Conservation (phyloP, 2,888 invertebrate species). For the Sarcophaga caerulescens region DNA sequence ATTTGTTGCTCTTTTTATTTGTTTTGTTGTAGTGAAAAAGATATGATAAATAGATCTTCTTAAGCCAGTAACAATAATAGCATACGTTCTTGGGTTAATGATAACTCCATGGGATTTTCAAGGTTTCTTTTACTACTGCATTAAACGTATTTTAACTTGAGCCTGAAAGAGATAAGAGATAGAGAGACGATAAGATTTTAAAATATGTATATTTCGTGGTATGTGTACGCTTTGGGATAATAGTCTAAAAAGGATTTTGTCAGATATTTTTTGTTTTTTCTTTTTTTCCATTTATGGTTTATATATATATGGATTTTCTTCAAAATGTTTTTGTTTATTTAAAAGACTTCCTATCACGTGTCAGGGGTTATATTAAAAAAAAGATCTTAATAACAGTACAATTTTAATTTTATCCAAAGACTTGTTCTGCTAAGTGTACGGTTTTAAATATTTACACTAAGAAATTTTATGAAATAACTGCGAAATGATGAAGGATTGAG, state of each 20-base stretch:
- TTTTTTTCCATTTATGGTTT: slow-evolving; percentile 6
- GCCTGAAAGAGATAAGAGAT: neutral
- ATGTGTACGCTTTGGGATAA: neutral
- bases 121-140: slow-evolving; percentile 6
- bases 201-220: no score
- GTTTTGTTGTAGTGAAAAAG: neutral
- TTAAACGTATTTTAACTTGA: neutral
- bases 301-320: slow-evolving; percentile 16
- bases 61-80: slow-evolving; percentile 1
- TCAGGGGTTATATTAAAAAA: neutral
- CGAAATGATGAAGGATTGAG: no score
- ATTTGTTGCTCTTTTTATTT: slow-evolving; percentile 21
- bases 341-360: slow-evolving; percentile 49
- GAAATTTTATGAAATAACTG: no score
- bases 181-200: no score
- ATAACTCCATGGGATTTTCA: neutral
- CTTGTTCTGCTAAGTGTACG: no score
- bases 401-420: no score
- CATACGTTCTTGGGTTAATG: neutral
- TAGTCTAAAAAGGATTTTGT: slow-evolving; percentile 8
- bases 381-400: no score
- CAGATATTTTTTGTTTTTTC: no score
- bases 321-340: slow-evolving; percentile 21
- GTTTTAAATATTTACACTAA: no score
- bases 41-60: slow-evolving; percentile 17